These are phyloP conservation scores for Chelonia mydas DNA, from an alignment of 2,797 vertebrate genomes.

Conservation along the genomic window DNA sequence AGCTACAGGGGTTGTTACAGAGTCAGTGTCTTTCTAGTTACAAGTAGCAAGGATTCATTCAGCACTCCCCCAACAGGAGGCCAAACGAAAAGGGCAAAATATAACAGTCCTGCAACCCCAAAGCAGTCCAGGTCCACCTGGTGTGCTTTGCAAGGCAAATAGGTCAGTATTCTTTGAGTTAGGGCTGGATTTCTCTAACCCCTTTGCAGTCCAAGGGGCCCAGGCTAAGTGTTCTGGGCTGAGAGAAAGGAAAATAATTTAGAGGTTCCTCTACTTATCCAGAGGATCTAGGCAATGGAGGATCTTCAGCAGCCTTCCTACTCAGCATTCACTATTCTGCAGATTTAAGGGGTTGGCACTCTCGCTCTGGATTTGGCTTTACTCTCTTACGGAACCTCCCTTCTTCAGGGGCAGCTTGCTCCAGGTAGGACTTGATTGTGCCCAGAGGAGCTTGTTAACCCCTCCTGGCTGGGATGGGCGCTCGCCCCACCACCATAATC, in stretches of 20 bases:
- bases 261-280: not conserved
- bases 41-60: not conserved
- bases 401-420: not conserved
- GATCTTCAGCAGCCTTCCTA: not conserved
- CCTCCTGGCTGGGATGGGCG: not conserved
- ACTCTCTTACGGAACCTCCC: not conserved
- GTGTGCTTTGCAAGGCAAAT: not conserved
- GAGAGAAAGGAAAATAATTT: not conserved
- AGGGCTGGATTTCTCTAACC: not conserved
- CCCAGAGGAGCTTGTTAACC: not conserved
- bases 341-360: not conserved
- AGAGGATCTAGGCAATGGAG: not conserved
- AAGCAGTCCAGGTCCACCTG: not conserved
- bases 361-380: not conserved
- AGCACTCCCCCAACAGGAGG: not conserved
- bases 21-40: not conserved
- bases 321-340: not conserved
- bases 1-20: not conserved
- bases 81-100: not conserved
- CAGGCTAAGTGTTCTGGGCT: not conserved
- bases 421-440: not conserved
- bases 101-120: not conserved
- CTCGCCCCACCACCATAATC: not conserved
- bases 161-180: not conserved
- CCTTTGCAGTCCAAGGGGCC: not conserved